These are phyloP conservation scores for Pycnonotus jocosus DNA, from an alignment of 2,113 vertebrate genomes.

Conservation along the genomic window DNA sequence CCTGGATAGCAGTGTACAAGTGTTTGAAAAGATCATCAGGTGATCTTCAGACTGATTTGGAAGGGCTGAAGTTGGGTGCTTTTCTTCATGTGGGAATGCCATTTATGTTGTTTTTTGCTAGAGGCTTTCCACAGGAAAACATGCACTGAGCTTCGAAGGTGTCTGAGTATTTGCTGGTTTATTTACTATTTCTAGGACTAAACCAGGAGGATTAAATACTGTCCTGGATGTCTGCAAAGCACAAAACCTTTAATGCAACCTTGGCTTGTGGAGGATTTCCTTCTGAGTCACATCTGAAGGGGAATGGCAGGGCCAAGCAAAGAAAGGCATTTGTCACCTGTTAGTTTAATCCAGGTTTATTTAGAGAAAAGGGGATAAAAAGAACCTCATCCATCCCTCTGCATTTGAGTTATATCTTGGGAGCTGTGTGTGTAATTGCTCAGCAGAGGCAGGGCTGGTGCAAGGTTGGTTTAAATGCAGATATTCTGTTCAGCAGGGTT, in stretches of 20 bases:
- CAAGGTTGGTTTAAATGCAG: not conserved
- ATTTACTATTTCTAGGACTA: not conserved
- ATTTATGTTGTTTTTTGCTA: not conserved
- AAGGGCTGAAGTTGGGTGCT: not conserved
- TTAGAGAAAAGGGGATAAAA: not conserved
- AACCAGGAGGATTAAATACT: not conserved
- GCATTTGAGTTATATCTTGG: rapidly evolving
- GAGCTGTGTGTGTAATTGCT: not conserved
- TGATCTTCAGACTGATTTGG: not conserved
- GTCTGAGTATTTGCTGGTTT: not conserved
- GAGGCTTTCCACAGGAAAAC: not conserved
- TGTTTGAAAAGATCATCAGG: not conserved
- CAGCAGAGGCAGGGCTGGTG: not conserved
- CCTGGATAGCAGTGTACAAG: not conserved
- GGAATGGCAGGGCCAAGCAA: not conserved
- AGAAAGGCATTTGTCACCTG: not conserved
- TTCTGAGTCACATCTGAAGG: not conserved
- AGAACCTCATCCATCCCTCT: not conserved
- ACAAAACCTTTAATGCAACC: not conserved
- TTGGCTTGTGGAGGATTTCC: not conserved
- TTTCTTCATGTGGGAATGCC: not conserved
- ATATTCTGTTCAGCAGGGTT: not conserved
- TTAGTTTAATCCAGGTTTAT: not conserved
- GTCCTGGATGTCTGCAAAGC: not conserved
- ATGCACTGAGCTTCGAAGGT: not conserved